Evolutionary conservation across 92 coral and sea anemone species (phyloP), one percentile per base, ranked within the genome.

Genomic region (Umimayanthus chanpuru): DNA sequence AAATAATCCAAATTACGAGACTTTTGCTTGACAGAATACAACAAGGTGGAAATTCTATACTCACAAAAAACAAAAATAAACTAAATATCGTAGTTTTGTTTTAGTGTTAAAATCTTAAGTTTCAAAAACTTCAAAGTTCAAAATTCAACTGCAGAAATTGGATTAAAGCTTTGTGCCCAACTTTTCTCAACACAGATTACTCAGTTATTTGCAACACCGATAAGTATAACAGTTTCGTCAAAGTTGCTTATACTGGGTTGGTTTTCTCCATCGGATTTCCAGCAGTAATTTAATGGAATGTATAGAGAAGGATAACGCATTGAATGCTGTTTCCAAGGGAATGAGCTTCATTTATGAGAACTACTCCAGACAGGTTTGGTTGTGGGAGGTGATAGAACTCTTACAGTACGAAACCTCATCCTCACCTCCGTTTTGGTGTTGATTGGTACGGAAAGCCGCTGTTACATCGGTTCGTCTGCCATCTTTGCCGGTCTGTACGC

Each of bases 301-400:
- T 5, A 61, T 26, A 53, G 11, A 53, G 23, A 16, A 56, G 26
- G 25, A 61, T 21, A 21, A 5, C 26, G 6, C 25, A 21, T 0
- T 7, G 15, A 21, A 21, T 6, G 7, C 25, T 61, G 68, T 61
- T 20, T 61, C 68, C 9, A 8, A 26, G 3, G 68, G 68, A 20
- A 20, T 82, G 58, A 82, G 93, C 39, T 90, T 90, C 21, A 43
- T 90, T 3, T 87, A 75, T 30, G 93, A 90, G 58, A 91, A 88
- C 67, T 88, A 91, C 30, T 65, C 81, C 36, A 1, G 39, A 5
- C 47, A n/a, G 3, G 71, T 61, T 23, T 90, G 93, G 93, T 90
- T 90, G 49, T 87, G 93, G 93, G 93, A 90, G 49, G 43, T 90
- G 21, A 18, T 88, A 4, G 93, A 91, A 66, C 80, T 88, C 1